These are phyloP conservation scores for Apostichopus leukothele DNA, from an alignment of 53 echinoderm and acorn worm genomes.

Conservation along the genomic window DNA sequence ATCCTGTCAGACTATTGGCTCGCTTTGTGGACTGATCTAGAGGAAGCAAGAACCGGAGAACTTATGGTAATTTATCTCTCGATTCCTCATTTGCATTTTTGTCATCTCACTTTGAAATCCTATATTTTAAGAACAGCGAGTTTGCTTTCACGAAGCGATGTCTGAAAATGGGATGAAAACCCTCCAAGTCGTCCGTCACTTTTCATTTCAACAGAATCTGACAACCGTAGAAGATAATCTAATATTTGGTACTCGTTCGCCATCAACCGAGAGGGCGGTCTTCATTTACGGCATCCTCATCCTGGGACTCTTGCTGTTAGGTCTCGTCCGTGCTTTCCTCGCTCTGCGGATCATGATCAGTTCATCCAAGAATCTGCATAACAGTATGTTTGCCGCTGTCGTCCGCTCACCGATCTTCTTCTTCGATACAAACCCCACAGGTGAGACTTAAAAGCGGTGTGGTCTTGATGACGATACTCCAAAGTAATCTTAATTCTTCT, in stretches of 20 bases:
- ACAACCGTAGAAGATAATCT: background rate
- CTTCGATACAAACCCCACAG: conserved; percentile 94
- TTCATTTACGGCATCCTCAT: conserved; percentile 66
- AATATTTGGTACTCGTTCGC: conserved; percentile 41
- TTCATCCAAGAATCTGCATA: conserved; percentile 82
- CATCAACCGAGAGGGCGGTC: conserved; percentile 64
- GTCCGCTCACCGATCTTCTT: conserved; percentile 80
- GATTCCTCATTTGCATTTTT: too few relatives aligned
- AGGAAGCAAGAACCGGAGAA: conserved; percentile 48
- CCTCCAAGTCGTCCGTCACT: background rate
- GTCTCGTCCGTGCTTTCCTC: conserved; percentile 61
- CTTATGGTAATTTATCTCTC: too few relatives aligned
- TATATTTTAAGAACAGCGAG: too few relatives aligned
- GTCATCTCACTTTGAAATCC: too few relatives aligned
- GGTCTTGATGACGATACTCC: too few relatives aligned
- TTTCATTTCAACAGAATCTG: background rate
- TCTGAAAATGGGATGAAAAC: background rate
- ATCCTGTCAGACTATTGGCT: conserved; percentile 87
- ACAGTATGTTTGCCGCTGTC: conserved; percentile 79
- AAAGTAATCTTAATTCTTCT: too few relatives aligned
- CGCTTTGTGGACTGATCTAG: conserved; percentile 79
- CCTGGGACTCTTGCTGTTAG: conserved; percentile 56
- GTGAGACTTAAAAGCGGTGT: background rate
- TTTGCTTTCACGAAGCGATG: too few relatives aligned
- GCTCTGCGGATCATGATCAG: conserved; percentile 75